phyloP scores from a whole-genome alignment of 2,113 vertebrate genomes.

The Stomatorhinus ivindoensis region DNA sequence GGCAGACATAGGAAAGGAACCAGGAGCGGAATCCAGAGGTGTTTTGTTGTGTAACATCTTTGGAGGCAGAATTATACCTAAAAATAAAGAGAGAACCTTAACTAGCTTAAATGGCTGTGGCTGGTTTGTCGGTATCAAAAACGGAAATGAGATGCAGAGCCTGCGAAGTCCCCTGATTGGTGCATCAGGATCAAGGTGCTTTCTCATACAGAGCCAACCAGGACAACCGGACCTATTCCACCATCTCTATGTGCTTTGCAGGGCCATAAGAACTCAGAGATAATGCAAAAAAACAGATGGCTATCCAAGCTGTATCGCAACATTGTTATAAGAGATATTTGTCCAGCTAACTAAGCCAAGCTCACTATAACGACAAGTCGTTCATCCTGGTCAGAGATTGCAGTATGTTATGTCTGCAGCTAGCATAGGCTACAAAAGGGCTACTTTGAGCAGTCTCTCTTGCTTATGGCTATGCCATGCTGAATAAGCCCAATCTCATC shows the following conservation, averaged over 20 bases:
- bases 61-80: neutral
- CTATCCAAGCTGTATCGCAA: neutral
- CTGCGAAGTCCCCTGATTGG: neutral
- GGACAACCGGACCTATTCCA: neutral
- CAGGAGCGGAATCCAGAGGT: neutral
- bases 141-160: neutral
- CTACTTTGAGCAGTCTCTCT: neutral
- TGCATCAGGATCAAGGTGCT: neutral
- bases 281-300: neutral
- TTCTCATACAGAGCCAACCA: neutral
- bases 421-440: neutral
- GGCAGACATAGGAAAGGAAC: neutral
- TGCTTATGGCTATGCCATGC: neutral
- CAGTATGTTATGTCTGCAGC: neutral
- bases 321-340: neutral
- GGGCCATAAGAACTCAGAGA: neutral
- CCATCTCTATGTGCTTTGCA: neutral
- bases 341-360: neutral
- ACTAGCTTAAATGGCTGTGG: neutral
- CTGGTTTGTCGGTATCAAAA: neutral
- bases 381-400: neutral
- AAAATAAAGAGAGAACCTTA: neutral
- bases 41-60: neutral
- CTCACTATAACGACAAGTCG: neutral
- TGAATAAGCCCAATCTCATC: neutral